These are phyloP conservation scores for Phasianus colchicus DNA, from an alignment of 2,113 vertebrate species.

Conservation along the genomic window DNA sequence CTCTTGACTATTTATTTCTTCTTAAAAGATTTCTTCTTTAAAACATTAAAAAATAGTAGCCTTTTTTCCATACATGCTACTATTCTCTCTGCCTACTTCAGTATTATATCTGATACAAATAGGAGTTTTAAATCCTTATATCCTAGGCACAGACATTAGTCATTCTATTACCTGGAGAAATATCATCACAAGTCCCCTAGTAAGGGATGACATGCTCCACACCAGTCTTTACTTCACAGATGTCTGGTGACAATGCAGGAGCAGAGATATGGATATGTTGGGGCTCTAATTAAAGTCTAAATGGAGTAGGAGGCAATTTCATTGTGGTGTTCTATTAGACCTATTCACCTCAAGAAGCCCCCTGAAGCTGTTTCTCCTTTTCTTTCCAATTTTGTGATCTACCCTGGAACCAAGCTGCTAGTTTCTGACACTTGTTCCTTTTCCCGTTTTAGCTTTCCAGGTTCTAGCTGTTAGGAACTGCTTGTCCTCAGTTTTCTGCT, in stretches of 20 bases:
- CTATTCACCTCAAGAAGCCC: not conserved
- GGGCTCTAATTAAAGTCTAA: not conserved
- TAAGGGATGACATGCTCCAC: not conserved
- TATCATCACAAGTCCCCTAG: not conserved
- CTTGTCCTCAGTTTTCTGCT: not conserved
- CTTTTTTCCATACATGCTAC: not conserved
- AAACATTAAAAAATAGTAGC: not conserved
- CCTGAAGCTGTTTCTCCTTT: not conserved
- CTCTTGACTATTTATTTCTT: not conserved
- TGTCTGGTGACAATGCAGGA: not conserved
- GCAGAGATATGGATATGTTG: not conserved
- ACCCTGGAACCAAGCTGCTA: not conserved
- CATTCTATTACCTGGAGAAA: not conserved
- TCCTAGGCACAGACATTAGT: rapidly evolving
- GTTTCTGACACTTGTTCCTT: not conserved
- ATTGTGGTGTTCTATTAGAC: not conserved
- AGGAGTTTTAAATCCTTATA: not conserved
- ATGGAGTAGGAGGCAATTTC: rapidly evolving
- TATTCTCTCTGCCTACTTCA: not conserved
- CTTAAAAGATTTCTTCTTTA: not conserved
- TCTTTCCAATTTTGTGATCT: not conserved
- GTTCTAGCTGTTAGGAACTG: not conserved
- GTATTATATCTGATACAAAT: not conserved
- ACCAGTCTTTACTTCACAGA: not conserved
- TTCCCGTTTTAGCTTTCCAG: not conserved